A percentile compares a stretch with the other conserved stretches of the same genome.
These are phyloP conservation scores for Embidobia sp. DNA, from an alignment of 2,888 invertebrate species.

Conservation along the genomic window DNA sequence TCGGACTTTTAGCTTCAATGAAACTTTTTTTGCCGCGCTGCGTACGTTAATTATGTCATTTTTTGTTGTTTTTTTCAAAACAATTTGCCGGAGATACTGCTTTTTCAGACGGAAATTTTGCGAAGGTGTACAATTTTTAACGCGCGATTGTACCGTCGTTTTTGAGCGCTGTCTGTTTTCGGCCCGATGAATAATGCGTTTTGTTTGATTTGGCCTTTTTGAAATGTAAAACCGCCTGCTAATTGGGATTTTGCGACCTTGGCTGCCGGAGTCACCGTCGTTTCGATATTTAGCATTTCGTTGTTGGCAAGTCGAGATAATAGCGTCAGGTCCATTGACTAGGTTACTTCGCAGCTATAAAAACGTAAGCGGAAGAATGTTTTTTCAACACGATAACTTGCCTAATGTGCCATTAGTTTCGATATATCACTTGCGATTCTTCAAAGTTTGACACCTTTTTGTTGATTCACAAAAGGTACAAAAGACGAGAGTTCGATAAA, in stretches of 20 bases:
- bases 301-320: constrained; percentile 56
- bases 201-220: constrained; percentile 58
- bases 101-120: background rate
- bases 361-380: constrained; percentile 58
- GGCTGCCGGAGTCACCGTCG: constrained; percentile 44
- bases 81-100: background rate
- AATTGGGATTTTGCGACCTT: constrained; percentile 61
- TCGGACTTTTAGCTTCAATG: constrained; percentile 2
- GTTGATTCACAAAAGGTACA: background rate
- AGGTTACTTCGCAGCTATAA: constrained; percentile 33
- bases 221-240: constrained; percentile 55
- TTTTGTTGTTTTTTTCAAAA: background rate
- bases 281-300: constrained; percentile 59
- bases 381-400: constrained; percentile 36
- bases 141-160: background rate
- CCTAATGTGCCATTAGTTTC: constrained; percentile 40
- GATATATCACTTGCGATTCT: constrained; percentile 29
- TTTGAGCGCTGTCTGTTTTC: constrained; percentile 14
- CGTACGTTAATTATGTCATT: background rate
- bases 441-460: constrained; percentile 13
- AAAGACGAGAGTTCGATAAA: background rate
- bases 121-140: too few species aligned
- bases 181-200: constrained; percentile 18
- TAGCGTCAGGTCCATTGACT: constrained; percentile 55
- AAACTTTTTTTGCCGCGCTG: background rate